These are phyloP conservation scores for Lucilia sericata DNA, from an alignment of 1,140 invertebrate genomes.

Conservation along the genomic window DNA sequence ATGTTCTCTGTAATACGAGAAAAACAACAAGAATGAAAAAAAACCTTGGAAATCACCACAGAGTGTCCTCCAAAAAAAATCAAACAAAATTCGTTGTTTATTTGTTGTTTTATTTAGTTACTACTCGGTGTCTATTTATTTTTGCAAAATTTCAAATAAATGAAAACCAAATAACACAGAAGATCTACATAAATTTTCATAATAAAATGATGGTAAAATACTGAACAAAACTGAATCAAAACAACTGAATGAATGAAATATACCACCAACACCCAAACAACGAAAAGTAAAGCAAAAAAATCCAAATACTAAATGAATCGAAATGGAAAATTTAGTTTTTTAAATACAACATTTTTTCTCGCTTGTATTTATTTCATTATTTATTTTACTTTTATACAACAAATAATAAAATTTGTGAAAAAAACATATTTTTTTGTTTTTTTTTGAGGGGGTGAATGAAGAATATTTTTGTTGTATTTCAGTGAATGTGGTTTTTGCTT, in stretches of 20 bases:
- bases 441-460: background rate
- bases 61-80: background rate
- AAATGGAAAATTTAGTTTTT: slow-evolving; percentile 20
- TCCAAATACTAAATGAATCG: background rate
- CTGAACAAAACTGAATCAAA: background rate
- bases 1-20: background rate
- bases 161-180: slow-evolving; percentile 10
- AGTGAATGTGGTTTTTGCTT: too few species aligned
- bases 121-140: background rate
- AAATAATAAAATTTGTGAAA: background rate
- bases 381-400: slow-evolving; percentile 12
- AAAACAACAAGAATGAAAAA: background rate
- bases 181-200: slow-evolving; percentile 29
- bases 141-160: background rate
- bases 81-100: background rate
- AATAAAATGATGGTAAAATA: background rate
- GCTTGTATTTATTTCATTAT: background rate
- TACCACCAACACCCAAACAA: background rate
- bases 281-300: background rate
- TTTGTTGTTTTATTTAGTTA: background rate
- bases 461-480: too few species aligned
- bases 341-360: background rate
- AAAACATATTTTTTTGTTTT: background rate
- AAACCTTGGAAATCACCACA: slow-evolving; percentile 22
- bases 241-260: background rate